phyloP scores from a whole-genome alignment of 2,113 vertebrate genomes.

The Paramormyrops kingsleyae region DNA sequence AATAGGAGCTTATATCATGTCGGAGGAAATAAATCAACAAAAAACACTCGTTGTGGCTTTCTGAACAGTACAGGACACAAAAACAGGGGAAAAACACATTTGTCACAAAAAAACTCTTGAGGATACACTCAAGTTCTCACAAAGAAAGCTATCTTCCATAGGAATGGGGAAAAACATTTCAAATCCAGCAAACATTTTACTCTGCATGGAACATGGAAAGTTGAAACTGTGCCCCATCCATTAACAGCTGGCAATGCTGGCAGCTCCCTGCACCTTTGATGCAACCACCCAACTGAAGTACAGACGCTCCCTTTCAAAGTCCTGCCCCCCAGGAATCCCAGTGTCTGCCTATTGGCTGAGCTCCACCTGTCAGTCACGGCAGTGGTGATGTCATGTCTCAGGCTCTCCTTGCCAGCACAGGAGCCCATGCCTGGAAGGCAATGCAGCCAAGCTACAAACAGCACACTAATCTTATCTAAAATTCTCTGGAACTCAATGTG shows the following conservation, averaged over 20 bases:
- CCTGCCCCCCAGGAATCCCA: conserved; percentile 3
- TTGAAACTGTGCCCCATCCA: conserved; percentile 13
- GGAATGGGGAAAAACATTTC: not conserved
- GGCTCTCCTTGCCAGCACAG: not conserved
- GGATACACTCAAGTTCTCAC: not conserved
- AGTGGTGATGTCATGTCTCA: conserved; percentile 17
- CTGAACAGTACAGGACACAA: conserved; percentile 8
- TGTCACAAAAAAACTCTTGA: not conserved
- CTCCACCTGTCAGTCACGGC: conserved; percentile 1
- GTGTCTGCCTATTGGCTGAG: conserved; percentile 11
- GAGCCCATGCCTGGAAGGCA: not conserved
- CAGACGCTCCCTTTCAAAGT: not conserved
- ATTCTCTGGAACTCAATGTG: not conserved
- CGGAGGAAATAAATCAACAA: conserved; percentile 1
- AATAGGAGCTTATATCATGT: conserved; percentile 1
- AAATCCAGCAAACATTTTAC: conserved; percentile 4
- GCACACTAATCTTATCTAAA: not conserved
- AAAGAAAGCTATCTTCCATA: not conserved
- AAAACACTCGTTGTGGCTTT: conserved; percentile 2
- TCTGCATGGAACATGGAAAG: conserved; percentile 26
- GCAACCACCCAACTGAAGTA: not conserved
- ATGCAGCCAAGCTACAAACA: not conserved
- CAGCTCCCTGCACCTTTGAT: not conserved
- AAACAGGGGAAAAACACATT: not conserved
- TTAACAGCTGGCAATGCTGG: not conserved